These are phyloP conservation scores for Acromyrmex charruanus DNA, from an alignment of 1,140 invertebrate species.

Conservation along the genomic window DNA sequence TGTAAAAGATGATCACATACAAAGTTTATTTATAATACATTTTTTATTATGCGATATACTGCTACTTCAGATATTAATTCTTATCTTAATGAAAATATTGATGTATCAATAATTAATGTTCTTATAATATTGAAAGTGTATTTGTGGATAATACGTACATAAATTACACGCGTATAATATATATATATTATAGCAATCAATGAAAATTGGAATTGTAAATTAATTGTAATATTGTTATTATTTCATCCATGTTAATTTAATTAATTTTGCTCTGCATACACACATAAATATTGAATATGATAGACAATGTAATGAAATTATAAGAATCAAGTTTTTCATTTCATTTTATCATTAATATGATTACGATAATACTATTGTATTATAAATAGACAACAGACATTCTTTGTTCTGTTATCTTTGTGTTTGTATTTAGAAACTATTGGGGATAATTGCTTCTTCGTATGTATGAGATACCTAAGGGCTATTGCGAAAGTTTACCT, in stretches of 20 bases:
- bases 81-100: neutral
- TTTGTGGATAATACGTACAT: neutral
- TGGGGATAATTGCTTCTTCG: neutral
- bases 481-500: neutral
- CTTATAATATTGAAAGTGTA: neutral
- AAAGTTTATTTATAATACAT: neutral
- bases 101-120: conserved; percentile 12
- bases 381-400: neutral
- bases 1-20: neutral
- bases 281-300: neutral
- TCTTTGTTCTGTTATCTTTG: neutral
- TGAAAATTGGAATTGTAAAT: conserved; percentile 11
- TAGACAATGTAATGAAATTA: neutral
- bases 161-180: neutral
- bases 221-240: neutral
- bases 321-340: neutral
- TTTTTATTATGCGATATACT: neutral
- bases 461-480: neutral
- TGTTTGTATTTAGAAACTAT: neutral
- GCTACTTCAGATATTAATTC: neutral
- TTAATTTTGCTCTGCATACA: neutral
- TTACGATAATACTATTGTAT: neutral
- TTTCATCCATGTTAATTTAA: conserved; percentile 9
- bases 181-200: neutral
- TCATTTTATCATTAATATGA: neutral